Conservation (phyloP, 1,140 invertebrate genomes). For the Drosophila pseudoananassae region DNA sequence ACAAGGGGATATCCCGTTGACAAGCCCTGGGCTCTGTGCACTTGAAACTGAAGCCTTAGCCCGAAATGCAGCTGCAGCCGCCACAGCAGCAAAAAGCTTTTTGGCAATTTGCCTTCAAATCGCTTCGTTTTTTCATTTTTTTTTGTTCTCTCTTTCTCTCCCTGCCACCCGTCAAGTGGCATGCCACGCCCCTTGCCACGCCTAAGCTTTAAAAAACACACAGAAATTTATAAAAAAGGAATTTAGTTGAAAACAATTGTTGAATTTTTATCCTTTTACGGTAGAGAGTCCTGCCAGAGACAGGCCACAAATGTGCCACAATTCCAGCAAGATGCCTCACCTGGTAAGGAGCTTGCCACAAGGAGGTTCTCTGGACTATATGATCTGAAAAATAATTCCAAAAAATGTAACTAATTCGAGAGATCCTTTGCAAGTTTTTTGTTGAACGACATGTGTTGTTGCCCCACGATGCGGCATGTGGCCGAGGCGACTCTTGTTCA, state of each 20-base stretch:
- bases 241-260: neutral
- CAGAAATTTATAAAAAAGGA: neutral
- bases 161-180: slow-evolving; percentile 19
- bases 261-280: too few species aligned
- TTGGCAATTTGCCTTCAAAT: slow-evolving; percentile 76
- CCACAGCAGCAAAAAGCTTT: slow-evolving; percentile 67
- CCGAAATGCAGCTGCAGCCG: slow-evolving; percentile 28
- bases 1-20: slow-evolving; percentile 40
- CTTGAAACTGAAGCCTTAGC: slow-evolving; percentile 54
- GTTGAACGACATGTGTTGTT: too few species aligned
- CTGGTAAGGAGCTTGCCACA: too few species aligned
- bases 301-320: slow-evolving; percentile 9
- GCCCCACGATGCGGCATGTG: too few species aligned
- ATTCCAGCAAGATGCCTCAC: neutral
- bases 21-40: slow-evolving; percentile 55
- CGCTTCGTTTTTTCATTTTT: neutral
- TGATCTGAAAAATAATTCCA: too few species aligned
- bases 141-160: neutral
- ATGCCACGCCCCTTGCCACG: slow-evolving; percentile 8
- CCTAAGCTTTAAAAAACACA: slow-evolving; percentile 9
- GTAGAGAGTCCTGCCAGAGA: too few species aligned
- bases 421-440: too few species aligned
- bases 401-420: neutral
- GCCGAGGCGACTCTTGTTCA: slow-evolving; percentile 32
- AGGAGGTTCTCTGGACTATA: too few species aligned